Evolutionary conservation across 2,113 vertebrate species (phyloP), one percentile per base, ranked within the genome.

Genomic region (Enhydra lutris): DNA sequence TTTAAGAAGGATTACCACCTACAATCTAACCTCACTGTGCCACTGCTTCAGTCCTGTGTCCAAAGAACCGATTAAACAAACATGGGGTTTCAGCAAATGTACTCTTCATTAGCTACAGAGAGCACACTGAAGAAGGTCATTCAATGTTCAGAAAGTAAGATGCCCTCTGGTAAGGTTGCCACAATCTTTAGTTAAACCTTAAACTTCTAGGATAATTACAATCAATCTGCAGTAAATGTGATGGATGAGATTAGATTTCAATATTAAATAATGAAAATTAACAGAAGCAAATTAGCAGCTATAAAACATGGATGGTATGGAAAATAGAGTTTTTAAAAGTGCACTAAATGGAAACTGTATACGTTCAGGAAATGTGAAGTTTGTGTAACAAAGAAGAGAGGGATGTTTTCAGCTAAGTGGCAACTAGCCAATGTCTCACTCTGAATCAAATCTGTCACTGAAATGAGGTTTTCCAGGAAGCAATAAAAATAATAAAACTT

Each of bases 381-480:
- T 85, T 92, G 63, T 86, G 18, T 23, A 82, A 96, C 61, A 92
- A 95, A 78, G 47, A 50, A 63, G 71, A 76, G 7, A 78, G 79
- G 11, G 42, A 74, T 45, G 42, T 65, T 80, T 94, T 91, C 86
- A 76, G 34, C 39, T 52, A 83, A 76, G 65, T 97, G 94, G 88
- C 97, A 98, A 88, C 55, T 59, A 93, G 50, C 74, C 94, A 97
- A 84, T 47, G 52, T 59, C 90, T 97, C 80, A 65, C 47, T 95
- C 29, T 88, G 63, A 97, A 96, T 96, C 94, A 92, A 97, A 97
- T 82, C 71, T 94, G 84, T 97, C 80, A 91, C 23, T 95, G 39
- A 96, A 96, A 88, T 94, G 50, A 94, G 65, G 85, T 96, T 97
- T 97, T 96, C 80, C 90, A 92, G 91, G 94, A 95, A 97, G 95